Evolutionary conservation across 2,888 invertebrate genomes (phyloP), one percentile per base, ranked within the genome.

Genomic region (Aplocera efformata): DNA sequence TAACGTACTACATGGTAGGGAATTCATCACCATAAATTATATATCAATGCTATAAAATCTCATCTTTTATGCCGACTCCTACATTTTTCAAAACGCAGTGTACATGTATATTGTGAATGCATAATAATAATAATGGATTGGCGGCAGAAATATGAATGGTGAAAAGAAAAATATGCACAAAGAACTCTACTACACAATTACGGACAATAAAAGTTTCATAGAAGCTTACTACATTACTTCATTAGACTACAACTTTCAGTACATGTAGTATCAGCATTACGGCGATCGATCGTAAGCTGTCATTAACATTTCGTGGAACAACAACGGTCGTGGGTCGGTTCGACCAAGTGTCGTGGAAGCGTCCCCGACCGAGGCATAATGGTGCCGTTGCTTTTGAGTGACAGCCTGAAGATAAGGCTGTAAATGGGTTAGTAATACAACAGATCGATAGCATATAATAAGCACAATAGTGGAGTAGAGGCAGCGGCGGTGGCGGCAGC

Each of bases 401-500:
- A 38, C 42, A 25, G 39, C 33, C 23, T 9, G 26, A 31, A 35
- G 34, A 39, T 35, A 37, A 37, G 32, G 27, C 36, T 44, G 42
- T 33, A 41, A 48, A 45, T 43, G 34, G 34, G 45, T 38, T 41
- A 41, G 37, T 37, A 44, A 54, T 53, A 46, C 30, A 41, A 32
- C 23, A 44, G 42, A 57, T 55, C 37, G 22, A 53, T 51, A 45
- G 50, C 47, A 38, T 44, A 56, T 48, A 48, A 43, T 44, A 56
- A 39, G 31, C 10, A 27, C 8, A 39, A 34, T 27, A 42, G 44
- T 39, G 29, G 28, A 25, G 38, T 38, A 60, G 65, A 56, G 60
- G 56, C 58, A 59, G 53, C 48, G 58, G 53, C 53, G 60, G 39
- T 58, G 65, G 58, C 55, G 66, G 66, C 54, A 63, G 63, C 57